Conservation (phyloP, 2,797 vertebrate genomes). For the Chromobotia macracanthus region DNA sequence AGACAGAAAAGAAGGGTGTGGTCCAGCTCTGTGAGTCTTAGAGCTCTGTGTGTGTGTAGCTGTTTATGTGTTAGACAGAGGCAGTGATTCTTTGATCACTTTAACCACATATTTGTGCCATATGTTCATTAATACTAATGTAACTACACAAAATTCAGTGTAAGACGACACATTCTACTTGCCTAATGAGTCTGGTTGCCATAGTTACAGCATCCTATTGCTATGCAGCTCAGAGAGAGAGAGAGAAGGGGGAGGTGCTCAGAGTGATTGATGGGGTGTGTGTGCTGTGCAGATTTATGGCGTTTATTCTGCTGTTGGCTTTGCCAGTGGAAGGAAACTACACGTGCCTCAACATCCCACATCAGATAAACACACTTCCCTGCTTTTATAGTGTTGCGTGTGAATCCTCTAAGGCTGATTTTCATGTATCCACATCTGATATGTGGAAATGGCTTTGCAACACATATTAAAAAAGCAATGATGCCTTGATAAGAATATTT, state of each 20-base stretch:
- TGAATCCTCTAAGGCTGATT: neutral
- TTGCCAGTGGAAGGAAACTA: slow-evolving; percentile 21
- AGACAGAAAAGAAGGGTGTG: slow-evolving; percentile 30
- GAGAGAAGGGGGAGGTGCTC: neutral
- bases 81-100: neutral
- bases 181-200: slow-evolving; percentile 47
- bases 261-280: slow-evolving; percentile 37
- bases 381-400: neutral
- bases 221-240: no score
- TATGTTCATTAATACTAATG: slow-evolving; percentile 38
- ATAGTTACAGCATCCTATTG: slow-evolving; percentile 50
- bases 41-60: neutral
- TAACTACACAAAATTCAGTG: slow-evolving; percentile 6
- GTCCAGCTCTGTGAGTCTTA: neutral
- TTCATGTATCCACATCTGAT: neutral
- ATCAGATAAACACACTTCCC: slow-evolving; percentile 39
- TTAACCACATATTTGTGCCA: slow-evolving; percentile 1
- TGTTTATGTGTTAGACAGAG: neutral
- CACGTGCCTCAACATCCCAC: slow-evolving; percentile 9
- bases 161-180: slow-evolving; percentile 34
- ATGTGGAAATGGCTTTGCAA: neutral
- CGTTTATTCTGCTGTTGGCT: slow-evolving; percentile 42
- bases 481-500: neutral
- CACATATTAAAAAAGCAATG: neutral
- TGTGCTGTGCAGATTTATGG: slow-evolving; percentile 40